Evolutionary conservation across 2,888 invertebrate species (phyloP), one percentile per base, ranked within the genome.

Genomic region (Hirudinaria manillensis): DNA sequence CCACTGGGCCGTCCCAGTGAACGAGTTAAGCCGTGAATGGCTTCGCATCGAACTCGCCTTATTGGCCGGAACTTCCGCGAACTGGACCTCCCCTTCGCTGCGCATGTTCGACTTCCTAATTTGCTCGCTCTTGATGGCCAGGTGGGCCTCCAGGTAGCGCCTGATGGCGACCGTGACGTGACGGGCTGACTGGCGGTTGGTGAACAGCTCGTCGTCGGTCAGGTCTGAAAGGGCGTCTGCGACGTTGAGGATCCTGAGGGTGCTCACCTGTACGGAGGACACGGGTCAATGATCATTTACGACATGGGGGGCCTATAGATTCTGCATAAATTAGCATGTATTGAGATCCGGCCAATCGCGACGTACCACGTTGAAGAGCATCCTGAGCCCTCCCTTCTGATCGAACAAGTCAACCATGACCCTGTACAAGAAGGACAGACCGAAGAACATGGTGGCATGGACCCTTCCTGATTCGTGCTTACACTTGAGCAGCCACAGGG

Each of bases 391-490:
- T 86, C 98, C 97, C 86, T 93, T 90, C n/a, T 87, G 89, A 85
- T 99, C 98, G 83, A 99, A 99, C 84, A 95, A 91, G 81, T 95
- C 94, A 13, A 98, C 87, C 82, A 99, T 94, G 0, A 93, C 90
- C 81, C 92, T 89, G 85, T 96, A 98, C 80, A 93, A 92, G 86
- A 97, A 96, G 10, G 93, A 92, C 71, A 95, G 89, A 0, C 94
- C 93, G 85, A 99, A 96, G 87, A 99, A 99, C 94, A 97, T 95
- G 36, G 95, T 93, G 2, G 96, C 95, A 86, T 98, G 95, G 82
- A 96, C 95, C 77, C 95, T 89, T n/a, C 96, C 96, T 0, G 96
- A 97, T 87, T 96, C 95, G 85, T 96, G 94, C 0, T 96, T 94
- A 81, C 96, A 94, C 83, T 97, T 97, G 72, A 99, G 86, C 66